phyloP scores from a whole-genome alignment of 2,113 vertebrate species.

The Balaenoptera acutorostrata region DNA sequence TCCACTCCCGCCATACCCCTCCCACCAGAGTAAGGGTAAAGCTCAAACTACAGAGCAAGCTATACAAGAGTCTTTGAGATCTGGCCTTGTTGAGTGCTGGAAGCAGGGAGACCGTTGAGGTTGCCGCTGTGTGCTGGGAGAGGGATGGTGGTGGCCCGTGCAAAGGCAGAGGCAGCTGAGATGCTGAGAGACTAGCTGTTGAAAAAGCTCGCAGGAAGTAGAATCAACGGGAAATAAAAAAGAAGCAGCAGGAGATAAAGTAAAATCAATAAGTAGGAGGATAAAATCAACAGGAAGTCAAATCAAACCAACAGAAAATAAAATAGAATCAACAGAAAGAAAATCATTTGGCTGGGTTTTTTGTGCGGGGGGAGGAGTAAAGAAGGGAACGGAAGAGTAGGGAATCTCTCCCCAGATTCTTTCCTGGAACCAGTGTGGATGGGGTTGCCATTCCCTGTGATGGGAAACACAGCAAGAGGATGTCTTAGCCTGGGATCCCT shows the following conservation, averaged over 20 bases:
- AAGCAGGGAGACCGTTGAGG: rapidly evolving
- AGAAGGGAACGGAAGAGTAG: too few relatives aligned
- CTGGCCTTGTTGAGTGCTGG: too few relatives aligned
- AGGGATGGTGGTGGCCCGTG: too few relatives aligned
- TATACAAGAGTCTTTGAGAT: rapidly evolving
- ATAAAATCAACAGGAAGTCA: neutral
- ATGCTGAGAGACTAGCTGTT: neutral
- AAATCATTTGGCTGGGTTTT: neutral
- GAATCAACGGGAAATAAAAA: neutral
- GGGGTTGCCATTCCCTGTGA: neutral
- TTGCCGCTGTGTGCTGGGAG: neutral
- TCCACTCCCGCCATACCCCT: neutral
- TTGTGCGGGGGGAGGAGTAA: too few relatives aligned
- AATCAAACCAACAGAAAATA: neutral
- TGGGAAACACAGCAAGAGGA: neutral
- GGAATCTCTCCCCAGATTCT: neutral
- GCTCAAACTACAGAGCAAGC: neutral
- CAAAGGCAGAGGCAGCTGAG: neutral
- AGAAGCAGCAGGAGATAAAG: neutral
- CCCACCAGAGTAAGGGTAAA: neutral
- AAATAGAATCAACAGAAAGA: neutral
- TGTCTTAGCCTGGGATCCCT: neutral
- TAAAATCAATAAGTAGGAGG: neutral
- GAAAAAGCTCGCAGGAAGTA: neutral
- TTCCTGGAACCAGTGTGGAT: neutral